Base-by-base conservation (phyloP, 2,113 vertebrate species). In the Phyllopteryx taeniolatus region DNA sequence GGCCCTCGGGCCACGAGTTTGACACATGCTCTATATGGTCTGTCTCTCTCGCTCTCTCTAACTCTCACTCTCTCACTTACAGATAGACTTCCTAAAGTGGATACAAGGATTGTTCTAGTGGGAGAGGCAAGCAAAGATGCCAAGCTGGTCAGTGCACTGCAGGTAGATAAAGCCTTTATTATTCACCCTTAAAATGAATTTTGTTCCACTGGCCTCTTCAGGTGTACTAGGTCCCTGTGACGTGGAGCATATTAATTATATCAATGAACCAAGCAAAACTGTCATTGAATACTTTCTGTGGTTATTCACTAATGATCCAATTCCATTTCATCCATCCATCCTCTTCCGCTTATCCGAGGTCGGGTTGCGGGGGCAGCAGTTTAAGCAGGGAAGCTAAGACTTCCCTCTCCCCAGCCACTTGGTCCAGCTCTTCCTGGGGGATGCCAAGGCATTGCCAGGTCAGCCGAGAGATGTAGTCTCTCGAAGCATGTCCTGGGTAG, bases 51-150 rank as follows among this genome's bases (percentile, higher is more conserved):
- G 79, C 33, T 31, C 35, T 74, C 31, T 76, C 44, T 39, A 1
- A 2, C 47, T 51, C 15, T 15, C 47, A 5, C 20, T 22, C 6
- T 51, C 1, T 14, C 51, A n/a, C 51, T 15, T 19, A 53, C 51
- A 98, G 96, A 95, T 86, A 92, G 94, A 86, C 92, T 98, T 88
- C 95, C 94, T 77, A 94, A 93, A 73, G 91, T 98, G 90, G 94
- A 96, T 93, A 95, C 96, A 9, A 92, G 96, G 81, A 90, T 98
- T 59, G 89, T 98, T 83, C 79, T 99, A 81, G 93, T 98, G 86
- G 94, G 94, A 88, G 94, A 95, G 72, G 92, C 94, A 39, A 92
- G 94, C 65, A 92, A 90, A 78, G 81, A 65, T 61, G 86, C 89
- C 79, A 92, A 93, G 13, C 92, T 99, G 79, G 67, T 95, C 73